phyloP scores from a whole-genome alignment of 2,888 invertebrate species.

The Monoplex corrugatus region DNA sequence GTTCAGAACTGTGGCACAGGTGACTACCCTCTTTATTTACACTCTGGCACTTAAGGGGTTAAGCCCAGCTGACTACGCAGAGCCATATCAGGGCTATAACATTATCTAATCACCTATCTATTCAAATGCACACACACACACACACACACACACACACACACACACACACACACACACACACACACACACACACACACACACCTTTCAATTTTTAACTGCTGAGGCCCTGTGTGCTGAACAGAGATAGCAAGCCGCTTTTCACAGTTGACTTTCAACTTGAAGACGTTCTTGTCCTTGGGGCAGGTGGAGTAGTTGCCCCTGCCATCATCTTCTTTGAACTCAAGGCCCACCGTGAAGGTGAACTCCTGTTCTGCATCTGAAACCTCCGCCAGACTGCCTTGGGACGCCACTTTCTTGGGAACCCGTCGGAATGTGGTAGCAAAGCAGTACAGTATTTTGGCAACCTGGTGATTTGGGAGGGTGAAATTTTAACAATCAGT shows the following conservation, averaged over 20 bases:
- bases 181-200: conserved; percentile 53
- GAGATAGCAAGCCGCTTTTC: conserved; percentile 93
- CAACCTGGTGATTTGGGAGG: conserved; percentile 83
- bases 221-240: conserved; percentile 84
- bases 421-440: conserved; percentile 96
- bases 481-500: too few species aligned
- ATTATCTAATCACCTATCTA: background rate
- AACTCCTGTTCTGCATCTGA: conserved; percentile 85
- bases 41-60: too few species aligned
- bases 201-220: conserved; percentile 89
- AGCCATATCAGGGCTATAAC: too few species aligned
- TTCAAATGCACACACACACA: background rate
- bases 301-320: conserved; percentile 87
- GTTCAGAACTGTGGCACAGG: too few species aligned
- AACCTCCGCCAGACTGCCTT: conserved; percentile 48
- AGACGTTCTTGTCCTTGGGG: conserved; percentile 85
- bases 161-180: background rate
- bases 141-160: background rate
- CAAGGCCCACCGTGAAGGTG: conserved; percentile 94
- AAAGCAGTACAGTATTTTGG: conserved; percentile 88
- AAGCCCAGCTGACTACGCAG: too few species aligned
- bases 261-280: conserved; percentile 88
- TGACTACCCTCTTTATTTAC: too few species aligned
- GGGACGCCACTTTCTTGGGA: conserved; percentile 82
- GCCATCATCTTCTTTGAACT: conserved; percentile 86